A percentile compares a stretch with the other conserved stretches of the same genome.
These are phyloP conservation scores for Lytechinus variegatus DNA, from an alignment of 35 echinoderm and acorn worm genomes.

Conservation along the genomic window DNA sequence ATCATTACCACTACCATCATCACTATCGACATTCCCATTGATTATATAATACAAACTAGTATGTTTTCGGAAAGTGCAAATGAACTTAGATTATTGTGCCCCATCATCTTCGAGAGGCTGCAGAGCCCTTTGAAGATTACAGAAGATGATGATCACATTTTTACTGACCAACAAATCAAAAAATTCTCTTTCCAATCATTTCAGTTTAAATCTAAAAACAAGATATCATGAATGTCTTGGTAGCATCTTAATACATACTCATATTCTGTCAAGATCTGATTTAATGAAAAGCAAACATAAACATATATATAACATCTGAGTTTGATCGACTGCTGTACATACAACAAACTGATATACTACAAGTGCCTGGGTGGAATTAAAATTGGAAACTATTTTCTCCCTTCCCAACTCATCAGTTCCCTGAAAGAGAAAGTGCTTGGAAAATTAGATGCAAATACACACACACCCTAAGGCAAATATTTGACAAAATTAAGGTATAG, in stretches of 20 bases:
- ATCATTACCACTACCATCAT: no score
- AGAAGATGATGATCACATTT: no score
- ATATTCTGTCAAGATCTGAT: not conserved
- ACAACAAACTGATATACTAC: not conserved
- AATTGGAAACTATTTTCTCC: not conserved
- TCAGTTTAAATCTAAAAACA: no score
- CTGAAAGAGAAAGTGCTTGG: not conserved
- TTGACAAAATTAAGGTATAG: not conserved
- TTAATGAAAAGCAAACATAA: not conserved
- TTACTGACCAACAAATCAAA: no score
- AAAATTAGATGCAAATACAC: slow-evolving; percentile 9
- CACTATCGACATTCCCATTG: no score
- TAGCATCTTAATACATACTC: not conserved
- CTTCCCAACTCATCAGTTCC: not conserved
- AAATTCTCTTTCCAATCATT: no score
- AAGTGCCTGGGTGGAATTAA: not conserved
- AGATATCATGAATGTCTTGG: no score
- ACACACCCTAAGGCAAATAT: not conserved
- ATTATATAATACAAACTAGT: no score
- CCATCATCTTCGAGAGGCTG: no score
- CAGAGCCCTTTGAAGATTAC: no score
- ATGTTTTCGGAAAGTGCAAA: no score
- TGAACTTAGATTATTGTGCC: no score
- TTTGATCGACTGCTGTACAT: not conserved
- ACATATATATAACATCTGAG: not conserved